Evolutionary conservation across 2,113 vertebrate genomes (phyloP), one percentile per base, ranked within the genome.

Genomic region (Pelecanoides urinatrix): DNA sequence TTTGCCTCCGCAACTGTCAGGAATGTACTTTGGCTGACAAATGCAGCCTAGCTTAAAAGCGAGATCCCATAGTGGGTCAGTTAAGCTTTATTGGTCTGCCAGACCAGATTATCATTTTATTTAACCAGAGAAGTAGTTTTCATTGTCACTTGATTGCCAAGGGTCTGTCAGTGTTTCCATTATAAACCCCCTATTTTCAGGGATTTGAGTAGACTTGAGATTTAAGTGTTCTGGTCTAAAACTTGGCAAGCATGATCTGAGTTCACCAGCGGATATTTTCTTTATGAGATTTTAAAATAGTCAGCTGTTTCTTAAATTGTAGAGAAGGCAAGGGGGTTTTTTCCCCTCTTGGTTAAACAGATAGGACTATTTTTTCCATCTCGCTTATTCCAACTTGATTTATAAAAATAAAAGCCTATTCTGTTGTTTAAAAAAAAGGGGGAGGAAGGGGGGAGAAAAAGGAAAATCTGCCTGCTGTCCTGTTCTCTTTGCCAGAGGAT

Each of bases 251-350:
- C 11, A 0, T 70, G 36, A 53, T 96, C 42, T 61, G 90, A 70
- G 50, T 97, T 97, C 81, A 92, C 66, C 96, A 91, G 94, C 20
- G 44, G 95, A 90, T 98, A 97, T 97, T 98, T 98, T 95, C 95
- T 97, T 97, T 96, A 97, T 95, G 96, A 96, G 97, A 98, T 97
- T 97, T 98, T 97, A 97, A 97, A 97, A 50, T 62, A 93, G 93
- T 98, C 97, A 98, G 97, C 98, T 98, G 49, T 97, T 97, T 97
- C 97, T 96, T 80, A 97, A 97, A 90, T 96, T 97, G 86, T 94
- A 77, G 90, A 73, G 68, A 96, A 92, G 72, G 93, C 86, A 91
- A 92, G 86, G 59, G 7, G 6, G 26, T 76, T 93, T 96, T 68
- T 92, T 90, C 84, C 88, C 88, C 88, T 63, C 94, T 94, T 95